Conservation (phyloP, 2,888 invertebrate genomes). For the Cremastinae sp. region DNA sequence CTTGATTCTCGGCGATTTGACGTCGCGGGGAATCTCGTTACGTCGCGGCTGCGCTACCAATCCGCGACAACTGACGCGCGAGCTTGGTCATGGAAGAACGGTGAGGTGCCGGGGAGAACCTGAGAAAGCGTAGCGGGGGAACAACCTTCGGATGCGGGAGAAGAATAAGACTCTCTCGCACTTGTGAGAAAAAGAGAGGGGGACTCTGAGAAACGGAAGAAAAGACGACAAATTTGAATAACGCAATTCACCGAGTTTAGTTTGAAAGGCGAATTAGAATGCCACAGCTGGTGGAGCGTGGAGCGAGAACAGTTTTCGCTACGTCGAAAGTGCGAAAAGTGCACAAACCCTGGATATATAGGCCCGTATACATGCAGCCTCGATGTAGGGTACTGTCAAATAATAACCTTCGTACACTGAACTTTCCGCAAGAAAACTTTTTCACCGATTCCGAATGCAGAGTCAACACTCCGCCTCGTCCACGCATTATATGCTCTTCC, state of each 20-base stretch:
- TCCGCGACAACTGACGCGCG: constrained; percentile 56
- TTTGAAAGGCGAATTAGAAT: constrained; percentile 71
- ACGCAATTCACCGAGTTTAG: constrained; percentile 73
- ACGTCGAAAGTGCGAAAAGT: constrained; percentile 44
- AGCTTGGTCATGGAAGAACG: constrained; percentile 56
- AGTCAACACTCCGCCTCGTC: constrained; percentile 43
- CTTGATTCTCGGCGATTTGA: constrained; percentile 24
- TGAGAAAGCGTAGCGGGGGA: too few species aligned
- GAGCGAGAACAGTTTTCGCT: constrained; percentile 28
- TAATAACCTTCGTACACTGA: constrained; percentile 70
- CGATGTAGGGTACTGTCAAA: constrained; percentile 64
- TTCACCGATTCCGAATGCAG: constrained; percentile 36
- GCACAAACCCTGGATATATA: constrained; percentile 10
- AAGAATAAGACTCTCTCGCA: too few species aligned
- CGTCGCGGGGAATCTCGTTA: constrained; percentile 15
- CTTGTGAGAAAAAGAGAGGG: neutral
- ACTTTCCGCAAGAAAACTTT: constrained; percentile 69
- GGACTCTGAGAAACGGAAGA: constrained; percentile 34
- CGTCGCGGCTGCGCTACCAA: constrained; percentile 44
- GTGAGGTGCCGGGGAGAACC: constrained; percentile 39
- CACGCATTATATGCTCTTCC: too few species aligned
- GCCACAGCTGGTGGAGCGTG: constrained; percentile 65
- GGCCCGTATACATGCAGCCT: constrained; percentile 7
- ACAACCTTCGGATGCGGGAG: neutral
- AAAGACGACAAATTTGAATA: constrained; percentile 71